Evolutionary conservation across 2,113 vertebrate species (phyloP), one percentile per base, ranked within the genome.

Genomic region (Alligator sinensis): DNA sequence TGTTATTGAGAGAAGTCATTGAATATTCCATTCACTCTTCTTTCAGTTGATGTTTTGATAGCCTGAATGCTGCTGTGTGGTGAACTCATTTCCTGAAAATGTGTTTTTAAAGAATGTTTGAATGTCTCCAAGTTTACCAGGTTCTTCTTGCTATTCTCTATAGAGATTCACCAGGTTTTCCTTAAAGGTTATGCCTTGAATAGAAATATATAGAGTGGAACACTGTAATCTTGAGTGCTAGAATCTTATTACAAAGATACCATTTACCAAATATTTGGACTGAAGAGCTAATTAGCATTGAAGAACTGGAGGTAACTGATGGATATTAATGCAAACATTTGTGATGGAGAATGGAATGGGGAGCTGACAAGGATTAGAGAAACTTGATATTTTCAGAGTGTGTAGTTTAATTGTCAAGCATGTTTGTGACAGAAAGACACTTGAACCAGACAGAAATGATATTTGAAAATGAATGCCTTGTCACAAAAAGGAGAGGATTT

Each of bases 1-100:
- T 93, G 78, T 70, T 92, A 94, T 55, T 86, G 77, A 93, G 88
- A 91, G 95, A 88, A 92, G 27, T 75, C 63, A 96, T 79, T 95
- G 84, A 95, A 90, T 97, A 97, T 95, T 97, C 95, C 57, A 76
- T 96, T 96, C 11, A 57, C 4, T 96, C 24, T 95, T 27, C 83
- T 91, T 94, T 86, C 78, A 87, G 79, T 64, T 87, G 80, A 91
- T 89, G 80, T 96, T 97, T 97, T 97, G 81, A 93, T 91, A 95
- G 27, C 17, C 14, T 16, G 4, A 80, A 66, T 96, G 75, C 83
- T 86, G 82, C 90, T 21, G 24, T 89, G 88, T 47, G 68, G 61
- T 59, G 94, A 96, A 96, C 28, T 87, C 80, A 91, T 96, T 96
- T 96, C 84, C 81, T 76, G 2, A 87, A 91, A 91, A 12, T 80